Evolutionary conservation across 1,140 invertebrate genomes (phyloP).

Genomic region (Nasonia longicornis): DNA sequence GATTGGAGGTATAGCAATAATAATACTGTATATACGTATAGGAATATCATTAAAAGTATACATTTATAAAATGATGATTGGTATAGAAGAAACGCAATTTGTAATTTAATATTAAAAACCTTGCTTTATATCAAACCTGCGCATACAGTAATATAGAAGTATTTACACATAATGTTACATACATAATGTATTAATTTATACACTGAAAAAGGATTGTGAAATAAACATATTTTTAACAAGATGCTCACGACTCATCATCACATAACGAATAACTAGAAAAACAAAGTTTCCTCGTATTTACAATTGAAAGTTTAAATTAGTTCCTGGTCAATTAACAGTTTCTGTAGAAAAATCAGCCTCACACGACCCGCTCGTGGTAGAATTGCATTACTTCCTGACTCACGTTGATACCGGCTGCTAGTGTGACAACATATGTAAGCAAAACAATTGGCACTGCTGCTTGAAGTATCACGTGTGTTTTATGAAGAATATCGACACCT

Average conservation of each 20-base stretch:
- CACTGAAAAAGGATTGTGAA: conserved; percentile 46
- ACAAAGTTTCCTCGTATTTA: conserved; percentile 19
- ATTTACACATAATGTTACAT: conserved; percentile 52
- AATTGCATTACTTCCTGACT: conserved; percentile 83
- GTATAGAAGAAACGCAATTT: conserved; percentile 21
- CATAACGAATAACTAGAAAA: conserved; percentile 14
- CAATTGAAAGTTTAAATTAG: conserved; percentile 20
- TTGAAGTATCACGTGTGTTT: conserved; percentile 85
- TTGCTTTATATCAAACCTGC: conserved; percentile 42
- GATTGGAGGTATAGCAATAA: neutral
- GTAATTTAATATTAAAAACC: conserved; percentile 46
- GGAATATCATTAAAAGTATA: neutral
- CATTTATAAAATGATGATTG: neutral
- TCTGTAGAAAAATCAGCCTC: conserved; percentile 32
- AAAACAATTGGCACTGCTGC: conserved; percentile 86
- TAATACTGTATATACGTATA: neutral
- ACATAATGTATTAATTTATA: conserved; percentile 50
- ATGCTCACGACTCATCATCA: neutral
- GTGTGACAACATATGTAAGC: conserved; percentile 84
- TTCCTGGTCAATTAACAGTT: conserved; percentile 30
- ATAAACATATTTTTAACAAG: conserved; percentile 52
- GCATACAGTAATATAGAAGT: conserved; percentile 45
- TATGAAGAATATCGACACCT: conserved; percentile 92
- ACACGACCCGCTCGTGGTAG: conserved; percentile 79
- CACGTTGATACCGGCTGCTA: conserved; percentile 79